phyloP scores from a whole-genome alignment of 2,113 vertebrate genomes.

The Antechinus stuartii region DNA sequence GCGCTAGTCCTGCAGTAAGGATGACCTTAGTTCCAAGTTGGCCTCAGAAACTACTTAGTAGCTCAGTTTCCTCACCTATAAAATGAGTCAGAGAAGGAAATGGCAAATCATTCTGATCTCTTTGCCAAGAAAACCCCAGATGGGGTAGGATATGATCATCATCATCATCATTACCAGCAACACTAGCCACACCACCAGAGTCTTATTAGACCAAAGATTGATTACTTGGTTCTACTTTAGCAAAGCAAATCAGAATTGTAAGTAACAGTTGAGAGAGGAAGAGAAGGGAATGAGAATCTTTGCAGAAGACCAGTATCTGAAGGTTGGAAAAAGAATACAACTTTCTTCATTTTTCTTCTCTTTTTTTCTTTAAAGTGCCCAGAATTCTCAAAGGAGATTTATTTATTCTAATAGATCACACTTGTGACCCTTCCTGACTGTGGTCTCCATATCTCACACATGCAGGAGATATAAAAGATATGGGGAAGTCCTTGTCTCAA shows the following conservation, averaged over 20 bases:
- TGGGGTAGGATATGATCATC: background rate
- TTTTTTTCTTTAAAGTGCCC: background rate
- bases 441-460: accelerated
- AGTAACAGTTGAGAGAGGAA: background rate
- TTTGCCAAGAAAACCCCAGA: background rate
- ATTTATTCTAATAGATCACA: background rate
- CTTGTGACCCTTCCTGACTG: background rate
- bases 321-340: background rate
- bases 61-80: background rate
- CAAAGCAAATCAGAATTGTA: background rate
- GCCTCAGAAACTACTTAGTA: background rate
- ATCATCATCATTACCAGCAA: too few species aligned
- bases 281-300: background rate
- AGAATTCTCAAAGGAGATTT: background rate
- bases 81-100: background rate
- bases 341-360: background rate
- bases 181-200: background rate
- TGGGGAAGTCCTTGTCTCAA: background rate
- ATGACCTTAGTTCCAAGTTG: background rate
- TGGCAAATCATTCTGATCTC: background rate
- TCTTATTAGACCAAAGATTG: background rate
- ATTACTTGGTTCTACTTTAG: background rate
- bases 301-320: background rate
- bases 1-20: background rate
- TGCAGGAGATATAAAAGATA: background rate